These are phyloP conservation scores for Heliconius nattereri DNA, from an alignment of 1,140 invertebrate species.

Conservation along the genomic window DNA sequence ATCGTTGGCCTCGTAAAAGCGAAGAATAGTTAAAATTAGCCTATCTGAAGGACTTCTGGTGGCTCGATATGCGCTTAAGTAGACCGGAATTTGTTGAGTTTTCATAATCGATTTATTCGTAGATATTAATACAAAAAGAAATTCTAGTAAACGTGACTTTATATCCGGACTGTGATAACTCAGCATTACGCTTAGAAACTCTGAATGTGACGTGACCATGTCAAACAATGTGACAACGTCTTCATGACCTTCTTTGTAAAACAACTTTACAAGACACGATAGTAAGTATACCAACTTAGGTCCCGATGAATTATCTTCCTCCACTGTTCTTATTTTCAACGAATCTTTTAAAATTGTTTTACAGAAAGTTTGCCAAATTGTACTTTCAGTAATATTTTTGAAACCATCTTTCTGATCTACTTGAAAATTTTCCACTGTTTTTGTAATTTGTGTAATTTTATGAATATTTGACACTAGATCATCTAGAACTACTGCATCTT, in stretches of 20 bases:
- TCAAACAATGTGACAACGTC: constrained; percentile 84
- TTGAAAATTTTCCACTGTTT: constrained; percentile 54
- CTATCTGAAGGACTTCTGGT: constrained; percentile 85
- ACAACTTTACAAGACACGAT: constrained; percentile 81
- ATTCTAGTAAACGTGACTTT: constrained; percentile 83
- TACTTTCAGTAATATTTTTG: constrained; percentile 78
- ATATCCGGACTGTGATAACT: constrained; percentile 77
- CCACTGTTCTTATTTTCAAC: constrained; percentile 80
- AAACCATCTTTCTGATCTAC: constrained; percentile 65
- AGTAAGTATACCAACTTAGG: constrained; percentile 81
- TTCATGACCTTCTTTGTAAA: constrained; percentile 80
- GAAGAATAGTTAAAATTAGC: constrained; percentile 83
- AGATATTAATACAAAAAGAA: constrained; percentile 82
- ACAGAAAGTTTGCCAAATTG: constrained; percentile 85
- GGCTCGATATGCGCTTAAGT: constrained; percentile 87
- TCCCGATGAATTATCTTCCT: constrained; percentile 51
- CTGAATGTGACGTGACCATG: constrained; percentile 88
- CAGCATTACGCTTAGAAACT: constrained; percentile 86
- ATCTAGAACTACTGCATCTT: constrained; percentile 66
- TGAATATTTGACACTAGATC: constrained; percentile 73
- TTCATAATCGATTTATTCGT: constrained; percentile 84
- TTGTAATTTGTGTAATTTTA: constrained; percentile 55
- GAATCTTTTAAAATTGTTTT: constrained; percentile 84
- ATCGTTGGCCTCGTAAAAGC: constrained; percentile 83
- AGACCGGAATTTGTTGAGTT: constrained; percentile 85